phyloP scores from a whole-genome alignment of 1,140 invertebrate genomes.

The Apis mellifera region DNA sequence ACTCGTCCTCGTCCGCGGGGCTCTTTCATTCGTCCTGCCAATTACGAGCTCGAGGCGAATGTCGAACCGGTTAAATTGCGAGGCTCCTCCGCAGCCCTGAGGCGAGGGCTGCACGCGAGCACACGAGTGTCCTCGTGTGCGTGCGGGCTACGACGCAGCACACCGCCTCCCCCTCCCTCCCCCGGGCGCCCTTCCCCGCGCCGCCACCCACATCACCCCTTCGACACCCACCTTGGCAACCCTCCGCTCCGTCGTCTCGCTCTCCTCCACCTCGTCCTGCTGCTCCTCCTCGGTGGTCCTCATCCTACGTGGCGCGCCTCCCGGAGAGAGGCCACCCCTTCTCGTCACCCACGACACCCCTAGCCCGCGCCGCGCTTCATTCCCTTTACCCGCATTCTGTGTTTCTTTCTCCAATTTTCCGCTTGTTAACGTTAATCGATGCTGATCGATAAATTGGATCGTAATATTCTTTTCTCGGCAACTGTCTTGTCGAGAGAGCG shows the following conservation, averaged over 20 bases:
- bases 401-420: slow-evolving; percentile 44
- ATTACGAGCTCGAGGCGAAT: slow-evolving; percentile 72
- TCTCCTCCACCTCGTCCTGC: slow-evolving; percentile 4
- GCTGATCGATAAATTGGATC: slow-evolving; percentile 26
- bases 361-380: slow-evolving; percentile 46
- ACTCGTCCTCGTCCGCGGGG: slow-evolving; percentile 69
- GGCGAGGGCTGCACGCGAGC: slow-evolving; percentile 66
- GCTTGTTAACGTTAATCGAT: slow-evolving; percentile 54
- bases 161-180: too few relatives aligned
- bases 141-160: slow-evolving; percentile 55
- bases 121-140: slow-evolving; percentile 61
- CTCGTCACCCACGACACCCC: slow-evolving; percentile 37
- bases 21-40: slow-evolving; percentile 78
- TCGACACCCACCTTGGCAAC: background rate
- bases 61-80: slow-evolving; percentile 70
- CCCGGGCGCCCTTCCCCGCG: slow-evolving; percentile 8
- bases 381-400: slow-evolving; percentile 45
- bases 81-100: slow-evolving; percentile 67
- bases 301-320: slow-evolving; percentile 17
- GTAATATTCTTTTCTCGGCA: background rate
- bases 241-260: background rate
- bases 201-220: background rate
- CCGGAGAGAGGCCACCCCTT: slow-evolving; percentile 6
- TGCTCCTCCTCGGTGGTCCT: background rate
- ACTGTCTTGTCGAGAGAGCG: background rate